Evolutionary conservation across 1,140 invertebrate genomes (phyloP).

Genomic region (Batillaria attramentaria): DNA sequence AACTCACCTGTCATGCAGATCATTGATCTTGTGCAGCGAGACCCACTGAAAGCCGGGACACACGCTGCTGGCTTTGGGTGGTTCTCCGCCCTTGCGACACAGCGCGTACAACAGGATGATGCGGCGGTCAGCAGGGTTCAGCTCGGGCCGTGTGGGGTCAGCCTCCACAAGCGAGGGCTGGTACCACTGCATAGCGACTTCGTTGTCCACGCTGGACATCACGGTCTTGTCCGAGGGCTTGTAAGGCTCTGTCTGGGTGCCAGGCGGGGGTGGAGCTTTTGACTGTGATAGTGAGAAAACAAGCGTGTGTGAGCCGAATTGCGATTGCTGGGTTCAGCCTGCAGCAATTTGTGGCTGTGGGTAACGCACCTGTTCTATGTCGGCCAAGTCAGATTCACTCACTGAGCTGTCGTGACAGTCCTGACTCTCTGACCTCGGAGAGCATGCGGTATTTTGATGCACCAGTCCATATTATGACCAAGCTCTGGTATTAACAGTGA

Average conservation of each 20-base stretch:
- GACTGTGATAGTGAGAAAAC: background rate
- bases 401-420: too few species aligned
- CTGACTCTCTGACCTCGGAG: too few species aligned
- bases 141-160: slow-evolving; percentile 49
- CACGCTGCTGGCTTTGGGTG: slow-evolving; percentile 6
- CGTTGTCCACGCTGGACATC: slow-evolving; percentile 47
- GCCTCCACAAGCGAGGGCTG: slow-evolving; percentile 61
- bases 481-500: too few species aligned
- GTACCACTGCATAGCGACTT: slow-evolving; percentile 64
- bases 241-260: slow-evolving; percentile 38
- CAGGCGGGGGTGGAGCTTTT: slow-evolving; percentile 52
- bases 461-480: too few species aligned
- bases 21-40: slow-evolving; percentile 61
- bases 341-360: too few species aligned
- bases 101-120: slow-evolving; percentile 61
- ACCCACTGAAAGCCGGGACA: slow-evolving; percentile 58
- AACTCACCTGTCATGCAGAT: slow-evolving; percentile 66
- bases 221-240: slow-evolving; percentile 54
- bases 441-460: too few species aligned
- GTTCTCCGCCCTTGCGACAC: slow-evolving; percentile 43
- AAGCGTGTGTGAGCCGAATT: too few species aligned
- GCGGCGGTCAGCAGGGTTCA: slow-evolving; percentile 47
- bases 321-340: too few species aligned
- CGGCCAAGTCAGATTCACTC: too few species aligned
- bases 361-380: too few species aligned